These are phyloP conservation scores for Archips xylosteana DNA, from an alignment of 2,888 invertebrate genomes.

Conservation along the genomic window DNA sequence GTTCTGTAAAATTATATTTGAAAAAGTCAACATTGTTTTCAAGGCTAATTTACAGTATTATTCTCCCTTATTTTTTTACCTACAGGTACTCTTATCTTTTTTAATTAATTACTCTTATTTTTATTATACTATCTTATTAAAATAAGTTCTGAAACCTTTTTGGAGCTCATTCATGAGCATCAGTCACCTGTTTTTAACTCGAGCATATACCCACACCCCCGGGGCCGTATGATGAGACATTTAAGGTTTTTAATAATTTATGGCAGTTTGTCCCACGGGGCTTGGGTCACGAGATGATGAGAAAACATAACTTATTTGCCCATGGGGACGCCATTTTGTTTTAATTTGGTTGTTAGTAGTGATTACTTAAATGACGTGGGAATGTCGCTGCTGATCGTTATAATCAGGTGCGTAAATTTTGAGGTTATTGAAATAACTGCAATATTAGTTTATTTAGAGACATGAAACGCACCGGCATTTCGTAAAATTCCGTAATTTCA, in stretches of 20 bases:
- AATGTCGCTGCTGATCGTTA: conserved; percentile 1
- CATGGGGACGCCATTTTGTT: conserved; percentile 20
- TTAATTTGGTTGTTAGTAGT: conserved; percentile 31
- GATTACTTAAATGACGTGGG: conserved; percentile 21
- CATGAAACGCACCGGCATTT: too few species aligned
- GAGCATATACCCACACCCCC: conserved; percentile 1
- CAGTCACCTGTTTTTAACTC: not conserved
- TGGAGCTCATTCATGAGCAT: not conserved
- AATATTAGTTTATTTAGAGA: too few species aligned
- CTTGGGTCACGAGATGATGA: conserved; percentile 27
- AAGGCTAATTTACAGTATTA: too few species aligned
- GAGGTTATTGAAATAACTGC: too few species aligned
- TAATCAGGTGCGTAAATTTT: not conserved
- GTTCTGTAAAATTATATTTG: too few species aligned
- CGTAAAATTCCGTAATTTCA: too few species aligned
- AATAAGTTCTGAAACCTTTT: not conserved
- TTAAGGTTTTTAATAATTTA: conserved; percentile 36
- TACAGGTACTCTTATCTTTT: too few species aligned
- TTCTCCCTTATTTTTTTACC: too few species aligned
- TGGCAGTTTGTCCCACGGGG: conserved; percentile 32
- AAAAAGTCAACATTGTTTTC: too few species aligned
- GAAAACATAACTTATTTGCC: conserved; percentile 17
- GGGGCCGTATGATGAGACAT: conserved; percentile 16
- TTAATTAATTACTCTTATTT: too few species aligned
- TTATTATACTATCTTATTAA: not conserved